Evolutionary conservation across 2,888 invertebrate species (phyloP).

Genomic region (Sinopyrophorus schimmeli): DNA sequence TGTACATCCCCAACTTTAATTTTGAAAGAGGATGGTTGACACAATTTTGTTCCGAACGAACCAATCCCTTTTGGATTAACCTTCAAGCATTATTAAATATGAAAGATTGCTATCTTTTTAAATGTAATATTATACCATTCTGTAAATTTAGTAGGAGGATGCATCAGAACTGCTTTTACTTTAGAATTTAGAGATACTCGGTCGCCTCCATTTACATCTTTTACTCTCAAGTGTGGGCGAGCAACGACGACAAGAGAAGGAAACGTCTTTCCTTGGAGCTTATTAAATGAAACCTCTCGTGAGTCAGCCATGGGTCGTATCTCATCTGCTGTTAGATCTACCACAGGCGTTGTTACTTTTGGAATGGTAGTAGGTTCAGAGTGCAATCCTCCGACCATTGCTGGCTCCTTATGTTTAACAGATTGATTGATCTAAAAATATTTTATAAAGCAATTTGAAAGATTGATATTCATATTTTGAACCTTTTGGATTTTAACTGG

Average conservation of each 20-base stretch:
- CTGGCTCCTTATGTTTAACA: too few relatives aligned
- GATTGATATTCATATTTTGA: too few relatives aligned
- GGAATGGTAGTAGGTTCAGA: too few relatives aligned
- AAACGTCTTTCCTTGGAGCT: constrained; percentile 80
- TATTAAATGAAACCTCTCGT: constrained; percentile 75
- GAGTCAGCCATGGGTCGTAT: constrained; percentile 68
- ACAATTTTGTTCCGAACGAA: constrained; percentile 80
- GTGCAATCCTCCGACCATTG: too few relatives aligned
- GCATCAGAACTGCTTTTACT: constrained; percentile 81
- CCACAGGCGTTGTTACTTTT: constrained; percentile 51
- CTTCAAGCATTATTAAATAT: constrained; percentile 44
- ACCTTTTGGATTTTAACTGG: constrained; percentile 11
- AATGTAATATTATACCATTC: constrained; percentile 82
- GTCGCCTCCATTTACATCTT: constrained; percentile 63
- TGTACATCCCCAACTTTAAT: constrained; percentile 83
- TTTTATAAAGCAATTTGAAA: not conserved
- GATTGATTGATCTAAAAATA: not conserved
- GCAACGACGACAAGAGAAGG: constrained; percentile 85
- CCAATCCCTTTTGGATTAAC: constrained; percentile 81
- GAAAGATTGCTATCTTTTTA: too few relatives aligned
- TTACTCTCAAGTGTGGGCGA: constrained; percentile 74
- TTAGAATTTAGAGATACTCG: constrained; percentile 71
- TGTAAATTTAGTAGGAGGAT: constrained; percentile 81
- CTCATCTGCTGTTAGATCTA: constrained; percentile 67
- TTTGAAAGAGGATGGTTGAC: constrained; percentile 68